Percentiles rank a stretch among this genome's conserved stretches.
Conservation (phyloP, 1,140 invertebrate species). For the Trachymyrmex cornetzi region DNA sequence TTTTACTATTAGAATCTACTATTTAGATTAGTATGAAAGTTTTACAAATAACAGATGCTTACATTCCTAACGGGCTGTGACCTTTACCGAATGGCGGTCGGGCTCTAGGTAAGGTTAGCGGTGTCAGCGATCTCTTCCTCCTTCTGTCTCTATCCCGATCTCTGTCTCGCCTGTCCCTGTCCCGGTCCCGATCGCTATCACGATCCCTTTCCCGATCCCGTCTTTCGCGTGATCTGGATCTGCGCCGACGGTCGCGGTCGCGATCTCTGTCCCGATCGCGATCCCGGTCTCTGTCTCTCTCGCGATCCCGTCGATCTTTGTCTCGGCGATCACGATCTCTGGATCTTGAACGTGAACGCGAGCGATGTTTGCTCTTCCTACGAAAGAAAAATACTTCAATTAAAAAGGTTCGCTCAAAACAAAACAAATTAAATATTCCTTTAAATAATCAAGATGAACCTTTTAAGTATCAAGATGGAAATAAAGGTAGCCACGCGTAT, state of each 20-base stretch:
- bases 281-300: slow-evolving; percentile 83
- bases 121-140: slow-evolving; percentile 86
- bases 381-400: slow-evolving; percentile 67
- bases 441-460: background rate
- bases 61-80: slow-evolving; percentile 85
- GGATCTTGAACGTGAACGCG: slow-evolving; percentile 85
- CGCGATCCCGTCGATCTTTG: slow-evolving; percentile 85
- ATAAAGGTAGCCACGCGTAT: slow-evolving; percentile 2
- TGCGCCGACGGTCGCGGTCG: slow-evolving; percentile 83
- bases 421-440: background rate
- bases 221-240: slow-evolving; percentile 84
- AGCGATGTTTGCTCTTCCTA: slow-evolving; percentile 86
- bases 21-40: slow-evolving; percentile 2
- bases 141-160: slow-evolving; percentile 85
- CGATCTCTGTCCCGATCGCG: slow-evolving; percentile 81
- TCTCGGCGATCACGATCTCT: slow-evolving; percentile 82
- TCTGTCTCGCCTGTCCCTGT: slow-evolving; percentile 81
- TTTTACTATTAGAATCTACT: background rate
- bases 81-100: slow-evolving; percentile 86
- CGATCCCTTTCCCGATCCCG: slow-evolving; percentile 82
- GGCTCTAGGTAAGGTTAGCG: slow-evolving; percentile 84
- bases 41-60: slow-evolving; percentile 72
- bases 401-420: slow-evolving; percentile 1
- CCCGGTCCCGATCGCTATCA: slow-evolving; percentile 81
- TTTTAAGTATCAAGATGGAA: slow-evolving; percentile 19